A percentile compares a stretch with the other conserved stretches of the same genome.
These are phyloP conservation scores for Strigamia maritima DNA, from an alignment of 2,888 invertebrate species.

Conservation along the genomic window DNA sequence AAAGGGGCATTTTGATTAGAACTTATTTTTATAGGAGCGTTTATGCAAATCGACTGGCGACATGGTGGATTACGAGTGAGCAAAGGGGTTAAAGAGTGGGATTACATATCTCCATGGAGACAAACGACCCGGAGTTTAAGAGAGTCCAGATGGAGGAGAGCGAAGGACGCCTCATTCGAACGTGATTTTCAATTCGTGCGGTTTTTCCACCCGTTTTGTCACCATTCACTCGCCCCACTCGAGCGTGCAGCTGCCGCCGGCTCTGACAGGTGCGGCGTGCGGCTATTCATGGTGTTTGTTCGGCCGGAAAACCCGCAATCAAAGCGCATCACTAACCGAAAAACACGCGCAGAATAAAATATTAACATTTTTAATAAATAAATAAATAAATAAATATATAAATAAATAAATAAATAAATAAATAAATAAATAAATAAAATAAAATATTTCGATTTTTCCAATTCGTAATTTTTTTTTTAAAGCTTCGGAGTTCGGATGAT, in stretches of 20 bases:
- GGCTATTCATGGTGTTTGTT: background rate
- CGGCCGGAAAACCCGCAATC: constrained; percentile 5
- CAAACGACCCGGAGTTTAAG: background rate
- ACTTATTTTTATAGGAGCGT: no score
- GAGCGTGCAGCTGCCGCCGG: constrained; percentile 16
- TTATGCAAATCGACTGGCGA: background rate
- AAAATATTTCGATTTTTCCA: no score
- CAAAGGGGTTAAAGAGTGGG: background rate
- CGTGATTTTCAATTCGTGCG: background rate
- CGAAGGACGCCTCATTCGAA: background rate
- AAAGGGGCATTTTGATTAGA: background rate
- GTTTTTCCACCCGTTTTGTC: constrained; percentile 15
- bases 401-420: no score
- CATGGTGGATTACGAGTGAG: background rate
- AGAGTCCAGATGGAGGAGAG: background rate
- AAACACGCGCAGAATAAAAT: no score
- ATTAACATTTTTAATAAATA: background rate
- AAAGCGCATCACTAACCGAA: background rate
- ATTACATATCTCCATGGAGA: background rate
- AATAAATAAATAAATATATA: background rate
- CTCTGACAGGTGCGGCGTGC: background rate
- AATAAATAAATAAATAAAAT: background rate
- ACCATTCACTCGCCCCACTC: background rate
- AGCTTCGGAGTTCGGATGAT: no score
- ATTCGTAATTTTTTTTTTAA: no score